A percentile compares a stretch with the other conserved stretches of the same genome.
phyloP scores from a whole-genome alignment of 2,797 vertebrate genomes.

The Centroberyx gerrardi region DNA sequence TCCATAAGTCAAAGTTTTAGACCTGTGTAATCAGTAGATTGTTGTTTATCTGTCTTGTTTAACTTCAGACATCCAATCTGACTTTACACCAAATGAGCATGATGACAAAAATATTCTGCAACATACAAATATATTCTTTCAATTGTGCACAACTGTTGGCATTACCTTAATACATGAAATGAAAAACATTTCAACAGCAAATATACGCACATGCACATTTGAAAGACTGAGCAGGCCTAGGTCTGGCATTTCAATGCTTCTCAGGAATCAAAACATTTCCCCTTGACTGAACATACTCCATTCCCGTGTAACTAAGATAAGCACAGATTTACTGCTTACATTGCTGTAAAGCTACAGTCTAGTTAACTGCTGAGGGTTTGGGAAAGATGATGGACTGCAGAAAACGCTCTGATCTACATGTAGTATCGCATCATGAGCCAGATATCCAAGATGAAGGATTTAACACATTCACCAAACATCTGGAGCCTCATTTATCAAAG shows the following conservation, averaged over 20 bases:
- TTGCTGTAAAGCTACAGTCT: not conserved
- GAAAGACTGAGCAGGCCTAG: too few species aligned
- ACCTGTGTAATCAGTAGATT: not conserved
- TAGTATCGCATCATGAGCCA: not conserved
- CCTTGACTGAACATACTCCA: not conserved
- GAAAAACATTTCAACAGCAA: not conserved
- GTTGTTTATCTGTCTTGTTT: not conserved
- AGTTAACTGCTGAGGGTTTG: not conserved
- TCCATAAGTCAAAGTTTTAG: not conserved
- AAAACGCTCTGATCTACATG: not conserved
- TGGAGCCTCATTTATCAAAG: too few species aligned
- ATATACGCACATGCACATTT: not conserved
- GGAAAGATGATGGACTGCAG: not conserved
- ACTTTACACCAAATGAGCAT: not conserved
- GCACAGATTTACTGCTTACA: not conserved
- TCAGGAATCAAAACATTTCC: not conserved
- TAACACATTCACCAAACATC: not conserved
- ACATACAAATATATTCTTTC: not conserved
- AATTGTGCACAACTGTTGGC: not conserved
- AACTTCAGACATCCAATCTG: not conserved
- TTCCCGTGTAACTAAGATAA: not conserved
- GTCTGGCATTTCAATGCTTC: not conserved
- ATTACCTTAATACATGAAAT: not conserved
- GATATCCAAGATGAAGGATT: not conserved
- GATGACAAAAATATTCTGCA: not conserved